Percentiles rank a stretch among this genome's conserved stretches.
These are phyloP conservation scores for Corythoichthys intestinalis DNA, from an alignment of 2,113 vertebrate species.

Conservation along the genomic window DNA sequence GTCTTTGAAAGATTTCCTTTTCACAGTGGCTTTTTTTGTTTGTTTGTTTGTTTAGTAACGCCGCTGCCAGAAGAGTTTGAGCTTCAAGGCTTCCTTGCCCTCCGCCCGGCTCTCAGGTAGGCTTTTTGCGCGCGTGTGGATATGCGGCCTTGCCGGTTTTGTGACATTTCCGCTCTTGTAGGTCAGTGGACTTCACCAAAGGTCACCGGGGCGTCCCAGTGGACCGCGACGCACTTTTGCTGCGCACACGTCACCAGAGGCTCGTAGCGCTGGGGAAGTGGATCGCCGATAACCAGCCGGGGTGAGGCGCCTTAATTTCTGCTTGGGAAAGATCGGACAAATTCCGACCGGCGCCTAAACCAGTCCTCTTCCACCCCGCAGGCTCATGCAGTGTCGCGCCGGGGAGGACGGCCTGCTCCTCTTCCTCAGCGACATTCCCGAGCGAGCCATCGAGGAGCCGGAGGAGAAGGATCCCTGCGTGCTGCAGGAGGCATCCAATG, in stretches of 20 bases:
- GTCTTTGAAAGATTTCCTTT: background rate
- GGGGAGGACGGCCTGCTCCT: conserved; percentile 85
- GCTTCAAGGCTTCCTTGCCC: conserved; percentile 93
- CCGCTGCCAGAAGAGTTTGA: conserved; percentile 98
- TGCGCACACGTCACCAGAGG: conserved; percentile 85
- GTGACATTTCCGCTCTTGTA: conserved; percentile 45
- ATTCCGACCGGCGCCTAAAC: background rate
- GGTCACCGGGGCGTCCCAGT: conserved; percentile 92
- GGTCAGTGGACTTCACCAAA: conserved; percentile 96
- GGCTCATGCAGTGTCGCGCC: conserved; percentile 86
- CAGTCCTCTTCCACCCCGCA: conserved; percentile 47
- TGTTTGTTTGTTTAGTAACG: conserved; percentile 67
- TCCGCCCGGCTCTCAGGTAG: conserved; percentile 91
- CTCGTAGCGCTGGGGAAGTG: conserved; percentile 88
- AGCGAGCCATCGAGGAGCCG: conserved; percentile 84
- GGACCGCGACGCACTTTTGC: conserved; percentile 82
- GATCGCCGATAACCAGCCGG: conserved; percentile 91
- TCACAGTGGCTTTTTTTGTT: background rate
- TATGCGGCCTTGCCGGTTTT: background rate
- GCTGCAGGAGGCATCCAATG: conserved; percentile 82
- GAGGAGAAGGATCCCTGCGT: conserved; percentile 84
- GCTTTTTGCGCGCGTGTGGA: accelerated
- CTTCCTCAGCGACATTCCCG: conserved; percentile 92
- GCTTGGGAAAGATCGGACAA: background rate
- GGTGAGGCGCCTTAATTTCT: conserved; percentile 65